Conservation (phyloP, 2,797 vertebrate species). For the Pangasius macronema region DNA sequence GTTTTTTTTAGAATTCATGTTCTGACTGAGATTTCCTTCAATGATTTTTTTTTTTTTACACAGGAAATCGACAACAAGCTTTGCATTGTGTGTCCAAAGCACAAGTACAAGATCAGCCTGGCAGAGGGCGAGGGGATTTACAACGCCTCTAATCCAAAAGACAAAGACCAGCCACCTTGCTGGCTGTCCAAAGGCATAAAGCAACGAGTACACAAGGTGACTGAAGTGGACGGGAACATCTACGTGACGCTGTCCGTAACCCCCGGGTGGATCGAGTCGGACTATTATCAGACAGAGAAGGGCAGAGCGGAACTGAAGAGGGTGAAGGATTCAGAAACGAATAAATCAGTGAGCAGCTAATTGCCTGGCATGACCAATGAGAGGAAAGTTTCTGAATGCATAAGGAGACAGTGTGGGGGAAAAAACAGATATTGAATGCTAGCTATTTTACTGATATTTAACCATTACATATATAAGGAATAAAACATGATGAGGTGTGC, state of each 20-base stretch:
- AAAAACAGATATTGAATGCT: background rate
- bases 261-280: constrained; percentile 78
- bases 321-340: background rate
- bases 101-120: constrained; percentile 90
- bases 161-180: constrained; percentile 66
- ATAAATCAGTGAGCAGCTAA: constrained; percentile 1
- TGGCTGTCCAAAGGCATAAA: constrained; percentile 91
- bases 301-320: constrained; percentile 69
- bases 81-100: constrained; percentile 92
- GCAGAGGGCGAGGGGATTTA: constrained; percentile 86
- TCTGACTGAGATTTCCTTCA: background rate
- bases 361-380: background rate
- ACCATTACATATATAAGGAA: background rate
- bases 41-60: background rate
- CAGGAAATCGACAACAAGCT: constrained; percentile 84
- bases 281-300: constrained; percentile 85
- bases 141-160: constrained; percentile 74
- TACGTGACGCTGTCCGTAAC: constrained; percentile 81
- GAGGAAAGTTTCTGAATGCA: background rate
- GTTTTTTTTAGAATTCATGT: background rate
- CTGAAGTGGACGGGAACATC: constrained; percentile 75
- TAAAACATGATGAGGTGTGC: background rate
- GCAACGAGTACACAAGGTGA: constrained; percentile 85
- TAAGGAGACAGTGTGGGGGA: background rate
- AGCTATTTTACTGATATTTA: constrained; percentile 5